phyloP scores from a whole-genome alignment of 2,113 vertebrate genomes.

The Piprites chloris region DNA sequence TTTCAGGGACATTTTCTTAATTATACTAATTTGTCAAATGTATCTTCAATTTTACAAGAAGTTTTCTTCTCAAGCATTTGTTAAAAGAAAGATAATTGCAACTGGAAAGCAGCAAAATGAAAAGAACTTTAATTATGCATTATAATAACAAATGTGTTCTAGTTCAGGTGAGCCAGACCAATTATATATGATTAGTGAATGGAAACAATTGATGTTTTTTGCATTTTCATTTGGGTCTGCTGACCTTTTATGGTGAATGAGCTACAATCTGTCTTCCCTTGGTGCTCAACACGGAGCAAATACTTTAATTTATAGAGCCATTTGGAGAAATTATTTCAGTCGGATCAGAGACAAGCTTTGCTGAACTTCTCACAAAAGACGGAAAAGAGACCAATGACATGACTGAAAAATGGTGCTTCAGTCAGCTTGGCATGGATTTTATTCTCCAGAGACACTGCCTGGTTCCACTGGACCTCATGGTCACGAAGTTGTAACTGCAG shows the following conservation, averaged over 20 bases:
- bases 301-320: slow-evolving; percentile 32
- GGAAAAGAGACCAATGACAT: background rate
- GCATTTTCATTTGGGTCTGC: slow-evolving; percentile 29
- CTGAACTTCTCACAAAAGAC: background rate
- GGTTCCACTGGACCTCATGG: background rate
- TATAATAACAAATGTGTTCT: slow-evolving; percentile 55
- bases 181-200: slow-evolving; percentile 59
- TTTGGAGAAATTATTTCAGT: slow-evolving; percentile 11
- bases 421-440: background rate
- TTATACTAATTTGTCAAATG: slow-evolving; percentile 49
- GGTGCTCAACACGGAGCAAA: background rate
- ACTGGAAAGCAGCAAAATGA: slow-evolving; percentile 54
- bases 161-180: slow-evolving; percentile 52
- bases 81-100: slow-evolving; percentile 53
- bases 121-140: slow-evolving; percentile 54
- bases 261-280: slow-evolving; percentile 2
- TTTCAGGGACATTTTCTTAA: slow-evolving; percentile 35
- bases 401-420: background rate
- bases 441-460: background rate
- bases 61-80: slow-evolving; percentile 19
- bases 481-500: rapidly evolving
- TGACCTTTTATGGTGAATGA: slow-evolving; percentile 16
- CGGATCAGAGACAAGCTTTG: background rate
- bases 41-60: slow-evolving; percentile 34
- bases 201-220: slow-evolving; percentile 52